phyloP scores from a whole-genome alignment of 2,888 invertebrate species.

The Agrotis ipsilon region DNA sequence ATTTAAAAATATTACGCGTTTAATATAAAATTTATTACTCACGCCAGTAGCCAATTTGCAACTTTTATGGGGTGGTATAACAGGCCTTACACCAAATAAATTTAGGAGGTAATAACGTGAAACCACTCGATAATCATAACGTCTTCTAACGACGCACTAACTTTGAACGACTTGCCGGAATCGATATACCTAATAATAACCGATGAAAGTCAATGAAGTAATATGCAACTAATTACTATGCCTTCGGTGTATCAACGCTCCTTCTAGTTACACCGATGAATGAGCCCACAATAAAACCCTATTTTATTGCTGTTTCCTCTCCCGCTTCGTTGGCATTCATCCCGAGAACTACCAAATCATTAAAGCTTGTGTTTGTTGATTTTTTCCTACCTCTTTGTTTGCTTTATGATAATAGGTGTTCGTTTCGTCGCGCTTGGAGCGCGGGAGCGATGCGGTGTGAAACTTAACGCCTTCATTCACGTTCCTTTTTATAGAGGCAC shows the following conservation, averaged over 20 bases:
- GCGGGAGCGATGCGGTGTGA: constrained; percentile 88
- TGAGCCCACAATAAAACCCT: constrained; percentile 83
- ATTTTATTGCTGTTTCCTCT: constrained; percentile 88
- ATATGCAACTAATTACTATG: constrained; percentile 77
- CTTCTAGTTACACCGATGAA: constrained; percentile 75
- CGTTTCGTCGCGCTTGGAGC: constrained; percentile 82
- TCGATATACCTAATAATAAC: constrained; percentile 48
- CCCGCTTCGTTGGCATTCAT: constrained; percentile 87
- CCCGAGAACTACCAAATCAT: constrained; percentile 88
- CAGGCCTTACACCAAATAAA: constrained; percentile 69
- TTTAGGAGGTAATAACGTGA: constrained; percentile 65
- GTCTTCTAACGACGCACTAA: constrained; percentile 66
- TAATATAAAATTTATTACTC: constrained; percentile 70
- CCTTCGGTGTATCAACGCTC: constrained; percentile 69
- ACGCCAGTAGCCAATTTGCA: constrained; percentile 68
- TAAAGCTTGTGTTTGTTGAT: constrained; percentile 88
- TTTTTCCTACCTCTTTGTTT: constrained; percentile 88
- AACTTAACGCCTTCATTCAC: constrained; percentile 90
- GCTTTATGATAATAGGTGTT: constrained; percentile 91
- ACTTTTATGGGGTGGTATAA: constrained; percentile 68
- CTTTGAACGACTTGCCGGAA: constrained; percentile 51
- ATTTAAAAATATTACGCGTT: constrained; percentile 68
- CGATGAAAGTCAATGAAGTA: constrained; percentile 52
- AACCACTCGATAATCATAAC: constrained; percentile 71
- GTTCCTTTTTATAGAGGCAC: constrained; percentile 86